Evolutionary conservation across 2,888 invertebrate species (phyloP).

Genomic region (Autographa gamma): DNA sequence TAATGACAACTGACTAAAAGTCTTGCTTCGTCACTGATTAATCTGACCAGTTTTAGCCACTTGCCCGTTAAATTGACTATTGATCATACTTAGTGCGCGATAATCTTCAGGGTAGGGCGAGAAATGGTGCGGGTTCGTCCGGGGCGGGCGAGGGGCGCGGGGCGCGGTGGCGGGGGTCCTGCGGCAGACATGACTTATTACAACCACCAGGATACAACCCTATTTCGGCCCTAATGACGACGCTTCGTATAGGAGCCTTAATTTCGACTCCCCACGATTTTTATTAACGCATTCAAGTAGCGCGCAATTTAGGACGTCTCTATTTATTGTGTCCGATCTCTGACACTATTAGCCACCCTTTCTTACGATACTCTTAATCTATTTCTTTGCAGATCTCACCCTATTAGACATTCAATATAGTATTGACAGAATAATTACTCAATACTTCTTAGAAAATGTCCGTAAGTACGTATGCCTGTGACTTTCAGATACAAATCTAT

Average conservation of each 20-base stretch:
- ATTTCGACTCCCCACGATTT: slow-evolving; percentile 87
- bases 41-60: slow-evolving; percentile 76
- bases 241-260: slow-evolving; percentile 84
- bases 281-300: slow-evolving; percentile 86
- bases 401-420: slow-evolving; percentile 29
- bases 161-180: slow-evolving; percentile 74
- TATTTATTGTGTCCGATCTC: slow-evolving; percentile 63
- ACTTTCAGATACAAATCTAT: slow-evolving; percentile 69
- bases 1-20: slow-evolving; percentile 66
- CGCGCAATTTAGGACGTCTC: slow-evolving; percentile 78
- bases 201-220: slow-evolving; percentile 87
- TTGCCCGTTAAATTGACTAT: slow-evolving; percentile 84
- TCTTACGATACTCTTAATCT: slow-evolving; percentile 55
- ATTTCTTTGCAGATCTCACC: slow-evolving; percentile 48
- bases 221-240: slow-evolving; percentile 87
- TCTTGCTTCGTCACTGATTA: slow-evolving; percentile 72
- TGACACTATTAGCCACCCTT: slow-evolving; percentile 51
- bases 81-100: slow-evolving; percentile 84
- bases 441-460: slow-evolving; percentile 42
- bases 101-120: slow-evolving; percentile 79
- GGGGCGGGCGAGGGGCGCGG: slow-evolving; percentile 62
- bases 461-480: slow-evolving; percentile 39
- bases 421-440: slow-evolving; percentile 48
- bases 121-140: slow-evolving; percentile 76
- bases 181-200: slow-evolving; percentile 88